Percentiles rank a stretch among this genome's conserved stretches.
Evolutionary conservation across 1,140 invertebrate species (phyloP).

Genomic region (Lordiphosa collinella): DNA sequence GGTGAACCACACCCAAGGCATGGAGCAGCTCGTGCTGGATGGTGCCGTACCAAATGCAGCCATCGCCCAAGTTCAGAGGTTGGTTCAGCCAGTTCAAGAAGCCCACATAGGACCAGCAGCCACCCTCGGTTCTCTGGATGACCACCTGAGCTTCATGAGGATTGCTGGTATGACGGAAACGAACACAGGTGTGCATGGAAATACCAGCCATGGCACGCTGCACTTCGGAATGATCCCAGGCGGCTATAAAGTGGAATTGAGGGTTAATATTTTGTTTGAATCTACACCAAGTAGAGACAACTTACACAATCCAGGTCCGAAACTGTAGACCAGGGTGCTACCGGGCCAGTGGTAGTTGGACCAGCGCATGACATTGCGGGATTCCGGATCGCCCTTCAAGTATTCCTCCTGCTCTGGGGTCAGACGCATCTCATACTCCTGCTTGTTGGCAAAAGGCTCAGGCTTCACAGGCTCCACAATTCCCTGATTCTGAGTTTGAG

Average conservation of each 20-base stretch:
- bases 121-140: constrained; percentile 55
- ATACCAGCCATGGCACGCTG: constrained; percentile 28
- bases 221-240: not conserved
- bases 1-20: constrained; percentile 84
- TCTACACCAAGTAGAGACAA: too few species aligned
- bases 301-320: constrained; percentile 27
- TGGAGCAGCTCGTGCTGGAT: constrained; percentile 86
- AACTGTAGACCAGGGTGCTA: constrained; percentile 33
- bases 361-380: constrained; percentile 12
- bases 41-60: constrained; percentile 69
- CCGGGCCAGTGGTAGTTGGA: constrained; percentile 33
- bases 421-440: constrained; percentile 4
- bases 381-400: not conserved
- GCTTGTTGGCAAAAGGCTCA: too few species aligned
- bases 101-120: constrained; percentile 81
- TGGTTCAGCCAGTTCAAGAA: constrained; percentile 79
- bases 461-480: too few species aligned
- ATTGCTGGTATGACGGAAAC: constrained; percentile 22
- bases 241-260: too few species aligned
- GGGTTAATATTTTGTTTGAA: not conserved
- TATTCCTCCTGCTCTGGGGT: constrained; percentile 6
- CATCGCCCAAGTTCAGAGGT: constrained; percentile 20
- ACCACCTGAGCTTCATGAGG: constrained; percentile 31
- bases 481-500: too few species aligned
- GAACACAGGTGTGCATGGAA: constrained; percentile 23